Evolutionary conservation across 2,797 vertebrate species (phyloP), one percentile per base, ranked within the genome.

Genomic region (Clarias pachynema): DNA sequence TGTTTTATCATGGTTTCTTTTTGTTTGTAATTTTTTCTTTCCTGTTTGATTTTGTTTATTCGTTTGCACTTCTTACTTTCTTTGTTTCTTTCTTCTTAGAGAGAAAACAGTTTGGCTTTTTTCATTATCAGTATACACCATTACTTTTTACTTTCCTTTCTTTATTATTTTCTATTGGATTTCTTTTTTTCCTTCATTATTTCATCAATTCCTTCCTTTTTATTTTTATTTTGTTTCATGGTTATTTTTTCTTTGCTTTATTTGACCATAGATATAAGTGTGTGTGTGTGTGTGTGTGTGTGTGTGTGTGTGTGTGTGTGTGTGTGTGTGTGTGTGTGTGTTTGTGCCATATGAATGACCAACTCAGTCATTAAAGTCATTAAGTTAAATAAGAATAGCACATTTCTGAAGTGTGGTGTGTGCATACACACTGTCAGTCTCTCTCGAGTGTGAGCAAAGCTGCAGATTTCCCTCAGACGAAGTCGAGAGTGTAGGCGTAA

Each of bases 401-500:
- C 0, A 70, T 53, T 26, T 53, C 70, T 49, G 24, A 15, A 53
- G 14, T 26, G 37, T 40, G 37, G 37, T 73, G 69, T 70, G 68
- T 70, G 12, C 5, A 24, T 26, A n/a, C 70, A 73, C n/a, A 49
- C 68, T 53, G 24, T 73, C 44, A 18, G 44, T n/a, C 26, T 57
- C 26, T 75, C 73, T 57, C 0, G 26, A 57, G 24, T 73, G 70
- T 26, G 14, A 40, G 57, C 77, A 10, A 31, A 26, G 22, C 60
- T 81, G 40, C 65, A 29, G n/a, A 53, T 26, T 26, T 56, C 6
- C 14, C 2, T 14, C 37, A 26, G 86, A 37, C 49, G 44, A 77
- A 22, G 77, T 44, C 3, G 1, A 59, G 60, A 18, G 57, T 68
- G 31, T 57, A 69, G 88, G 89, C 84, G 85, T 89, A 60, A 87